phyloP scores from a whole-genome alignment of 2,888 invertebrate genomes.

The Drosophila imparisetae region DNA sequence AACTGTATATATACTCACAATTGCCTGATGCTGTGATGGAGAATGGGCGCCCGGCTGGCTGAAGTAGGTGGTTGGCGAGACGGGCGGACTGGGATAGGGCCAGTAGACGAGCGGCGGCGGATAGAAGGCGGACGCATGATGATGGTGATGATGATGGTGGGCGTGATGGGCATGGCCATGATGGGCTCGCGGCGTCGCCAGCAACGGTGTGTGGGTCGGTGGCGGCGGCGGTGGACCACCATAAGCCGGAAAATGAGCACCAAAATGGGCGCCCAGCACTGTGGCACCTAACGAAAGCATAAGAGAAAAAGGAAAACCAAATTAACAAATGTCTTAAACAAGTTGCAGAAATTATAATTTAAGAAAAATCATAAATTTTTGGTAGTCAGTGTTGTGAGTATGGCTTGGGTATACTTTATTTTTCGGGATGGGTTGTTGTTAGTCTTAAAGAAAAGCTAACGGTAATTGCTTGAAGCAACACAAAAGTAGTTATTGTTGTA shows the following conservation, averaged over 20 bases:
- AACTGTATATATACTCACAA: conserved; percentile 66
- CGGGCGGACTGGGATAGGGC: conserved; percentile 97
- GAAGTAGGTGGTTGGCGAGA: conserved; percentile 95
- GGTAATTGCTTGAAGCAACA: conserved; percentile 38
- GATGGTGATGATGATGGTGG: conserved; percentile 86
- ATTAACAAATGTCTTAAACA: neutral
- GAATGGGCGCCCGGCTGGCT: conserved; percentile 86
- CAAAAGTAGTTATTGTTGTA: conserved; percentile 8
- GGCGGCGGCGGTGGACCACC: conserved; percentile 85
- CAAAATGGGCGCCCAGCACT: conserved; percentile 86
- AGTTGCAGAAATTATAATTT: conserved; percentile 7
- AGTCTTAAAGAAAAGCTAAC: conserved; percentile 44
- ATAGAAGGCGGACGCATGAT: conserved; percentile 85
- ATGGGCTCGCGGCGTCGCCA: conserved; percentile 83
- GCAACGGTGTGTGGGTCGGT: conserved; percentile 69
- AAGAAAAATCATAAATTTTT: conserved; percentile 16
- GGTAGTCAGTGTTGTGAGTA: conserved; percentile 72
- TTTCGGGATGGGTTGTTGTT: conserved; percentile 23
- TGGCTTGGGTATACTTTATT: conserved; percentile 38
- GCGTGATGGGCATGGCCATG: conserved; percentile 84
- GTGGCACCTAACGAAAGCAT: conserved; percentile 86
- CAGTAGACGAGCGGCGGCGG: conserved; percentile 93
- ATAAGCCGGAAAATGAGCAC: conserved; percentile 82
- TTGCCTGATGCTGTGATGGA: conserved; percentile 79
- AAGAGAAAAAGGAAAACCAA: neutral